Conservation (phyloP, 2,113 vertebrate species). For the Potamarius usumacintae region DNA sequence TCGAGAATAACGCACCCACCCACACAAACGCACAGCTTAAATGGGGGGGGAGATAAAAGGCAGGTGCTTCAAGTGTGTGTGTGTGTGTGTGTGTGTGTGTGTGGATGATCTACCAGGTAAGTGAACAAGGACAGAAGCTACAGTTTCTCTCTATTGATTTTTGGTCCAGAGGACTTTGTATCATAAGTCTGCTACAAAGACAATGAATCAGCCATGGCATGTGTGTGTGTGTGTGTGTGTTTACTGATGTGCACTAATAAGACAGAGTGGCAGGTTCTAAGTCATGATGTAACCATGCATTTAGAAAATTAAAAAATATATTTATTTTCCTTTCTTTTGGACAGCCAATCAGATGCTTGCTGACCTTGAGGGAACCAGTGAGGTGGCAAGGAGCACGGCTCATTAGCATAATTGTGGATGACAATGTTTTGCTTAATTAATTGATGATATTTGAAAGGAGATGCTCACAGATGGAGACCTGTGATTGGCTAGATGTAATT, state of each 20-base stretch:
- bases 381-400: slow-evolving; percentile 34
- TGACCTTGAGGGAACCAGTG: slow-evolving; percentile 40
- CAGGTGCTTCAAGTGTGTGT: slow-evolving; percentile 5
- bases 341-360: slow-evolving; percentile 1
- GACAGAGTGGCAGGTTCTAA: background rate
- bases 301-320: slow-evolving; percentile 6
- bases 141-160: slow-evolving; percentile 50
- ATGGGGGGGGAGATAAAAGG: background rate
- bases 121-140: slow-evolving; percentile 34
- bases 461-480: slow-evolving; percentile 18
- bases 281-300: slow-evolving; percentile 3
- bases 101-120: slow-evolving; percentile 19
- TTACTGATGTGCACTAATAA: background rate
- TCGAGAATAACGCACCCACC: background rate
- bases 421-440: slow-evolving; percentile 43
- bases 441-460: slow-evolving; percentile 36
- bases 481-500: slow-evolving; percentile 34
- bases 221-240: slow-evolving; percentile 25
- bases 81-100: background rate
- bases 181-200: slow-evolving; percentile 21
- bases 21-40: slow-evolving; percentile 13
- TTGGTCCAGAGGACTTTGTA: slow-evolving; percentile 39
- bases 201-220: slow-evolving; percentile 23
- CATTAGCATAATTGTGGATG: slow-evolving; percentile 54
- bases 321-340: background rate